Base-by-base conservation (phyloP, 2,888 invertebrate species). In the Dendrolimus pini region DNA sequence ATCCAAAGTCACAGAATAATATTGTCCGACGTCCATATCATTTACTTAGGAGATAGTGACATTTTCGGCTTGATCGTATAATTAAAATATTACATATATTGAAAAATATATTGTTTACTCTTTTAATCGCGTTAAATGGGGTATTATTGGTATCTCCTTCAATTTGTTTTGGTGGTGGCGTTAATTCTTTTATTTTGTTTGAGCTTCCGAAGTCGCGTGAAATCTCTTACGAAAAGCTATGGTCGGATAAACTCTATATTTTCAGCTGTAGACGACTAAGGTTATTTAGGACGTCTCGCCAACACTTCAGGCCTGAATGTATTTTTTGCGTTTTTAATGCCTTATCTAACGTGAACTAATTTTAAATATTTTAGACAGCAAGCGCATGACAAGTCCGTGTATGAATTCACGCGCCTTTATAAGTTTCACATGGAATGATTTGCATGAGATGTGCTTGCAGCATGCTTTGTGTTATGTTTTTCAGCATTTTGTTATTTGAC, bases 391-490 rank as follows among this genome's bases (percentile, higher is more conserved):
- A 30, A 30, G 30, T 30, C 30, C 30, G 12, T 47, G 47, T 10
- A 47, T 47, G 47, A 12, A 47, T 47, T 47, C 47, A 12, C 47
- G 47, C 47, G 47, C 47, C 47, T 53, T 55, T 41, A 9, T 55
- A 41, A 52, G 12, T 55, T 54, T 52, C 14, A 54, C 30, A 53
- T 9, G 55, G 60, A 56, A 18, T 47, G 56, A 56, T 47, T 47
- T 47, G 47, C 47, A 53, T 54, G 55, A 59, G 30, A 54, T 54
- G 14, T 53, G 60, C 62, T 61, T 59, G 47, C 30, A 58, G 66
- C 63, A 66, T 66, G 66, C 18, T 53, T 42, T 56, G 60, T 59
- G 53, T 41, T 56, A 58, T 54, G 52, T 59, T 56, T 55, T 61
- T 54, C 52, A 9, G 9, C 9, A 47, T 47, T 47, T 47, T 47